phyloP scores from a whole-genome alignment of 2,113 vertebrate species.

The Cebus imitator region DNA sequence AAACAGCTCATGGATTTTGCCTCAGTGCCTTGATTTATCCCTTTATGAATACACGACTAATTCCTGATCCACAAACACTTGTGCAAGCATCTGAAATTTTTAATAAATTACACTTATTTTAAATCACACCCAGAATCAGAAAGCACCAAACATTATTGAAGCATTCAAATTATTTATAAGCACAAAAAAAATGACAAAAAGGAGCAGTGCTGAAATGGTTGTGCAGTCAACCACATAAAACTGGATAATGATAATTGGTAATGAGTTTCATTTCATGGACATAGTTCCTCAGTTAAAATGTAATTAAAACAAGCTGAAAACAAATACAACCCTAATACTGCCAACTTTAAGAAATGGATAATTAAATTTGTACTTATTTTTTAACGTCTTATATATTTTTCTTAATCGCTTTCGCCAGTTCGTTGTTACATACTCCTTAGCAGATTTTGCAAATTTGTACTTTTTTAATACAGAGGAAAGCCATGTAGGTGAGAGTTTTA shows the following conservation, averaged over 20 bases:
- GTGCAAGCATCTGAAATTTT: constrained; percentile 38
- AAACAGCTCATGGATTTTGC: constrained; percentile 30
- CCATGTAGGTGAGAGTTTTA: neutral
- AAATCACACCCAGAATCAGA: constrained; percentile 47
- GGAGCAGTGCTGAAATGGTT: neutral
- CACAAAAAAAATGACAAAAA: constrained; percentile 36
- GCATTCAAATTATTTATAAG: constrained; percentile 49
- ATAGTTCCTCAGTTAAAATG: neutral
- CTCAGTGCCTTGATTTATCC: constrained; percentile 44
- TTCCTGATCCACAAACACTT: neutral
- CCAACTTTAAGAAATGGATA: neutral
- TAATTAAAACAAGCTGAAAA: constrained; percentile 45
- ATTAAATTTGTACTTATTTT: constrained; percentile 8
- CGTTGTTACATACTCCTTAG: neutral
- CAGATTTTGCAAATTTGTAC: neutral
- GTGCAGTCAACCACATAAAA: neutral
- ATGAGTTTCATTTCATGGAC: constrained; percentile 13
- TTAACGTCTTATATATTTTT: neutral
- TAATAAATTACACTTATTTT: constrained; percentile 56
- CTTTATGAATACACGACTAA: neutral
- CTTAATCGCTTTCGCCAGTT: neutral
- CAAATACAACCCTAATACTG: neutral
- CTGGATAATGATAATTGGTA: neutral
- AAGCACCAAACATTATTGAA: constrained; percentile 53
- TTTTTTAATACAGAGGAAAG: neutral